Base-by-base conservation (phyloP, 2,113 vertebrate species). In the Anguilla rostrata region DNA sequence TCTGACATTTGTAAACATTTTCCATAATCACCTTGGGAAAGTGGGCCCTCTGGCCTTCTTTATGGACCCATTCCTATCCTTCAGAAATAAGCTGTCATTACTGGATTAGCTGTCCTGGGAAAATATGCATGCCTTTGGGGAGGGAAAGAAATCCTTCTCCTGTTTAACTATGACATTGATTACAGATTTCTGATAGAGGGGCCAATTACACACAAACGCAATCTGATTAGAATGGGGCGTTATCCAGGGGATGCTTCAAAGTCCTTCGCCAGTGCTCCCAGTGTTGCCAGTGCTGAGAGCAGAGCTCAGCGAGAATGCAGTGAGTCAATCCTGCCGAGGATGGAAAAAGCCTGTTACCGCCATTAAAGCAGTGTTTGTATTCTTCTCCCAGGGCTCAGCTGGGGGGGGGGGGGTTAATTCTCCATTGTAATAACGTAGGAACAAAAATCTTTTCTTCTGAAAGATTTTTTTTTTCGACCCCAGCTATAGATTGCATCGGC, bases 181-280 rank as follows among this genome's bases (percentile, higher is more conserved):
- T 93, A 90, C 87, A 90, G 93, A 91, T 95, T 93, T 94, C 91
- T 92, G 92, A 93, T 91, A 90, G 88, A 81, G 84, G 81, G 90
- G 92, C 89, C 81, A 84, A 89, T 87, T 78, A 71, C 92, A 89
- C 91, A 88, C 87, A 92, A 34, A 93, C 91, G 93, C 89, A 87
- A 94, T 95, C 91, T 91, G 89, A 94, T 95, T 94, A 95, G 91
- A 89, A 91, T 92, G 89, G 90, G 89, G 92, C 88, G 89, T 93
- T 93, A 93, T 87, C 87, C 89, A 89, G 90, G 92, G 1, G 90
- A 89, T 84, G 90, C 91, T 60, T 86, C 87, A 91, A 90, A 85
- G 53, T 53, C 88, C 86, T 88, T 92, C 83, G 86, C 86, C 86
- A 92, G 90, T 90, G 87, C 92, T 87, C 91, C 85, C 63, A 82